Evolutionary conservation across 2,113 vertebrate genomes (phyloP).

Genomic region (Tragelaphus buxtoni): DNA sequence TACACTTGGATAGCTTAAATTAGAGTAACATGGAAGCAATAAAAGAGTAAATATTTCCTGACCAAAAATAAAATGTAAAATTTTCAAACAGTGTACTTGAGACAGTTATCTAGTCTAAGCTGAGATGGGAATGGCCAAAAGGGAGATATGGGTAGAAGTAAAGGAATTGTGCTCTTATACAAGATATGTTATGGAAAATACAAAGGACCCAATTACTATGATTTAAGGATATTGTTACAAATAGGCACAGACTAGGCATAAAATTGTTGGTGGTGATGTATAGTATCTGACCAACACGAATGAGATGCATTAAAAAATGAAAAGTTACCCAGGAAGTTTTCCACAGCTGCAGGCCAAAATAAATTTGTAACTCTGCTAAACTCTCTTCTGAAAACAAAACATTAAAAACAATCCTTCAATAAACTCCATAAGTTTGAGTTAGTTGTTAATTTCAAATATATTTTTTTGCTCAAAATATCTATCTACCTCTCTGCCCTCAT

Average conservation of each 20-base stretch:
- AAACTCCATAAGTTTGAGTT: not conserved
- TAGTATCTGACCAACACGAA: not conserved
- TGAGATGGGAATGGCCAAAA: not conserved
- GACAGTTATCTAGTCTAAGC: not conserved
- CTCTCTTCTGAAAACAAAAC: not conserved
- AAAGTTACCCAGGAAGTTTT: not conserved
- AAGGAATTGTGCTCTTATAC: not conserved
- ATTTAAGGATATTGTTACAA: conserved; percentile 39
- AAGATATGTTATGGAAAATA: not conserved
- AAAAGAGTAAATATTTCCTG: not conserved
- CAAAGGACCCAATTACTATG: not conserved
- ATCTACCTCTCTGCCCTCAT: not conserved
- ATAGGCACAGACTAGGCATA: not conserved
- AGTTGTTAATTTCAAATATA: not conserved
- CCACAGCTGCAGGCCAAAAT: not conserved
- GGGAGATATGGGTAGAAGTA: not conserved
- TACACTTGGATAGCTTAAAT: not conserved
- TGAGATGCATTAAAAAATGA: not conserved
- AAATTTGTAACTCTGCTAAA: not conserved
- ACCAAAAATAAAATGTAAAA: not conserved
- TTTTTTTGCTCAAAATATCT: not conserved
- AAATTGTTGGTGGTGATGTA: not conserved
- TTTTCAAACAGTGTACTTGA: not conserved
- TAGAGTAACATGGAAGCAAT: not conserved
- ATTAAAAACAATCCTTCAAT: not conserved